Evolutionary conservation across 2,888 invertebrate species (phyloP).

Genomic region (Lithophane socia): DNA sequence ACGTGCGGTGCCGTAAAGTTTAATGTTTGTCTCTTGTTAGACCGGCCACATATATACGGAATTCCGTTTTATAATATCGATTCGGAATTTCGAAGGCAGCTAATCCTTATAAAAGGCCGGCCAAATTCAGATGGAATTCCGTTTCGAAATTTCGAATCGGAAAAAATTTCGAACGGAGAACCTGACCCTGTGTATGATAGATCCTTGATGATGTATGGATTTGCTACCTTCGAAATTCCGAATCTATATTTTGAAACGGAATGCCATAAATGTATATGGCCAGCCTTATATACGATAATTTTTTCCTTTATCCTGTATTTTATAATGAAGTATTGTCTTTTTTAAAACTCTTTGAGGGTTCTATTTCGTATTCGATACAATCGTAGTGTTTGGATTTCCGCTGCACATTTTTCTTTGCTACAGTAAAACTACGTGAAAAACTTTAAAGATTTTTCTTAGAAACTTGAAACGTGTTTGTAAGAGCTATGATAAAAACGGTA

Average conservation of each 20-base stretch:
- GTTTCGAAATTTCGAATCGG: too few species aligned
- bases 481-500: conserved; percentile 26
- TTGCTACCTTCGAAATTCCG: too few species aligned
- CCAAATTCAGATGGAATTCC: too few species aligned
- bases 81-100: too few species aligned
- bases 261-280: too few species aligned
- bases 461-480: conserved; percentile 17
- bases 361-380: not conserved
- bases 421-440: not conserved
- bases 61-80: too few species aligned
- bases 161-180: too few species aligned
- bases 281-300: conserved; percentile 2
- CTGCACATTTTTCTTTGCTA: not conserved
- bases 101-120: too few species aligned
- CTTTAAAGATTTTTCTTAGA: not conserved
- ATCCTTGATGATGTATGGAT: too few species aligned
- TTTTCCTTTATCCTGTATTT: conserved; percentile 7
- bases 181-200: too few species aligned
- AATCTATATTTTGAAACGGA: too few species aligned
- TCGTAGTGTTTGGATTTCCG: not conserved
- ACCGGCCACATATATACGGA: too few species aligned
- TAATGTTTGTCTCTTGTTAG: conserved; percentile 20
- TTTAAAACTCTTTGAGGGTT: not conserved
- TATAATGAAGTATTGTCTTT: not conserved
- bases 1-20: not conserved